Conservation (phyloP, 1,140 invertebrate genomes). For the Drosophila arizonae region DNA sequence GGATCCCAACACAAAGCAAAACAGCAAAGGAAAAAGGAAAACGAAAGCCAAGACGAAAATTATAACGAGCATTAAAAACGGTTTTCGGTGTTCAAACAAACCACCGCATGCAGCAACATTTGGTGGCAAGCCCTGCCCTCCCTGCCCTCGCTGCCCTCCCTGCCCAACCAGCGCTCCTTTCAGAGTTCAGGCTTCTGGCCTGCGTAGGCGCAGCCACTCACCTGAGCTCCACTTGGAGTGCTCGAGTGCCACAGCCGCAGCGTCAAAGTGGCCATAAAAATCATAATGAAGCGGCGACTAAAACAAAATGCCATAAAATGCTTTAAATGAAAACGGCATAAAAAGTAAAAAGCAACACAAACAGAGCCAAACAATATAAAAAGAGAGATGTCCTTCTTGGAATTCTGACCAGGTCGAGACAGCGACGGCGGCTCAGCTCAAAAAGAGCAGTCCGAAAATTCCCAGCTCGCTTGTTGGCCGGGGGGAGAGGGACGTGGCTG, state of each 20-base stretch:
- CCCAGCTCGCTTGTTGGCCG: neutral
- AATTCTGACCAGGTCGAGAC: conserved; percentile 53
- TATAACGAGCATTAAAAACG: conserved; percentile 74
- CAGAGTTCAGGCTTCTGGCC: neutral
- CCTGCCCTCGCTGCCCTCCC: neutral
- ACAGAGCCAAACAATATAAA: conserved; percentile 12
- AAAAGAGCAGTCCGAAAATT: conserved; percentile 39
- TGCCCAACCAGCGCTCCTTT: conserved; percentile 1
- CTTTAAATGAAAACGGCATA: conserved; percentile 72
- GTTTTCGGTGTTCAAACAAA: conserved; percentile 66
- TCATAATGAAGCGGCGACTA: conserved; percentile 80
- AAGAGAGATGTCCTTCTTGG: conserved; percentile 69
- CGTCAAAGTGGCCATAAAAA: conserved; percentile 77
- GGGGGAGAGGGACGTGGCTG: neutral
- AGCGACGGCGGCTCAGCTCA: conserved; percentile 55
- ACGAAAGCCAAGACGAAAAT: conserved; percentile 40
- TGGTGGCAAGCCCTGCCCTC: conserved; percentile 4
- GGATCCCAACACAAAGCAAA: conserved; percentile 21
- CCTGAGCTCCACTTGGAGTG: conserved; percentile 21
- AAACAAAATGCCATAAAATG: conserved; percentile 80
- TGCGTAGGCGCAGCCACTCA: conserved; percentile 48
- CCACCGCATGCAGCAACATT: conserved; percentile 35
- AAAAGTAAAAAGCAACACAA: conserved; percentile 25
- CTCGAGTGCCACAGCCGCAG: conserved; percentile 19
- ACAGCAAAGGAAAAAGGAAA: conserved; percentile 3